Evolutionary conservation across 2,888 invertebrate genomes (phyloP), one percentile per base, ranked within the genome.

Genomic region (Protonemura montana): DNA sequence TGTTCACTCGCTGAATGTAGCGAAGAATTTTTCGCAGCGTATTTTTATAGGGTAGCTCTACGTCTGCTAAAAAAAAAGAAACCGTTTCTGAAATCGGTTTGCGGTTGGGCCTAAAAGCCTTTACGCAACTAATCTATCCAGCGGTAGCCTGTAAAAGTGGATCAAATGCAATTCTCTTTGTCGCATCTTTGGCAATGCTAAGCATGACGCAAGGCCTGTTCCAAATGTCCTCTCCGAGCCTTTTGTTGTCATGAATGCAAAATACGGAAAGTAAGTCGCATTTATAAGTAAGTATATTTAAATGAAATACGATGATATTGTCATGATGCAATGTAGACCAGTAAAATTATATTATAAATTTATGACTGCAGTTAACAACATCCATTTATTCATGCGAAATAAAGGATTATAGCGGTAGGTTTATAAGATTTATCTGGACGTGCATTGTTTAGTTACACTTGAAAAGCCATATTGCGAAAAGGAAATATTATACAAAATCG

Each of bases 241-340:
- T 21, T 59, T 59, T 59, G 59, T 59, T 59, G 59, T 59, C 59
- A 21, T 21, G 59, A 59, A 59, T 59, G 59, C 59, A 59, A 59
- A 59, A 59, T 59, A 59, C 59, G 59, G 59, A 59, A 59, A 59
- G 59, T 59, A 59, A 59, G 59, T 59, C 59, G 59, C 59, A 59
- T 59, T 59, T 59, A 59, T 59, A 59, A 59, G n/a, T 59, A 59
- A 59, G 59, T 21, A 59, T n/a, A n/a, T 59, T 59, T 59, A 59
- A 59, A 59, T 59, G 59, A 59, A 59, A 59, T 59, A 59, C 59
- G 59, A 59, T 59, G 59, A 59, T 59, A 59, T 59, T 10, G 59
- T 59, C 59, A 59, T 59, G 59, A 59, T 21, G 59, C 13, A 59
- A 59, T 21, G 35, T 10, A 59, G 59, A 21, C 59, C 13, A 59